Percentiles rank a stretch among this genome's conserved stretches.
These are phyloP conservation scores for Autographa gamma DNA, from an alignment of 2,888 invertebrate genomes.

Conservation along the genomic window DNA sequence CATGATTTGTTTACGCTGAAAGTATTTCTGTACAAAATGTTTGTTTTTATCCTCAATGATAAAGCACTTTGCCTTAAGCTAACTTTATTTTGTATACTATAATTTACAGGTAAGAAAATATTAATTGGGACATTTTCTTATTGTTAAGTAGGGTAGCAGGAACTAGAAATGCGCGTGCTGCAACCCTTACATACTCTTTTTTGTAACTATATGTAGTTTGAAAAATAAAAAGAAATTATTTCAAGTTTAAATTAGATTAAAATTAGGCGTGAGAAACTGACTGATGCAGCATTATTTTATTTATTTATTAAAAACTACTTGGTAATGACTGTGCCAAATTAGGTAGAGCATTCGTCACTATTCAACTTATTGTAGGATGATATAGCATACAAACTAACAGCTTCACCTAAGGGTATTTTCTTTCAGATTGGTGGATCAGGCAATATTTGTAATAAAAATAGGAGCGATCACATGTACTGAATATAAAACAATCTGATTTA, in stretches of 20 bases:
- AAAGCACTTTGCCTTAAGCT: background rate
- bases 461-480: background rate
- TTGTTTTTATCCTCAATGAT: slow-evolving; percentile 4
- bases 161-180: slow-evolving; percentile 1
- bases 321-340: slow-evolving; percentile 1
- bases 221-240: background rate
- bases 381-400: background rate
- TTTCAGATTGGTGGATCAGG: background rate
- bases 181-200: slow-evolving; percentile 7
- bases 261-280: background rate
- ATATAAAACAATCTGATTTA: too few relatives aligned
- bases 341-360: background rate
- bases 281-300: background rate
- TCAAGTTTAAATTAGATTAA: background rate
- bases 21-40: background rate
- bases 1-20: background rate
- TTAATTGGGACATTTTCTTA: background rate
- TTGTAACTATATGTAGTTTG: background rate
- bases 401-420: slow-evolving; percentile 3
- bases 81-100: background rate
- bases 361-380: background rate
- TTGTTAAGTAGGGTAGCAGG: background rate
- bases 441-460: background rate
- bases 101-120: background rate
- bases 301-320: background rate